Evolutionary conservation across 2,888 invertebrate genomes (phyloP).

Genomic region (Stenichneumon culpator): DNA sequence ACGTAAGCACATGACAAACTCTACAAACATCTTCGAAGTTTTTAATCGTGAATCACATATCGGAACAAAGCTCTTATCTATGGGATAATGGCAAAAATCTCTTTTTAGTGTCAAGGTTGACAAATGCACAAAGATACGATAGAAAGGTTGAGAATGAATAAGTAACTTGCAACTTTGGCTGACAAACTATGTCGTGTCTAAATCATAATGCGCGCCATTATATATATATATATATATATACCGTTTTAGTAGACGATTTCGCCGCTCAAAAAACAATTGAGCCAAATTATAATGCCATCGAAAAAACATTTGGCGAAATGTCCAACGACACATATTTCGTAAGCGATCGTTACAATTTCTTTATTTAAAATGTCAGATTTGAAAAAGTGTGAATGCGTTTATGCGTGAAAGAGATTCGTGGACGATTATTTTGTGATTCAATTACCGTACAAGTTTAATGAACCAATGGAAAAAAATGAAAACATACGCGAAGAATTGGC

Average conservation of each 20-base stretch:
- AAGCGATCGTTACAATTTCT: conserved; percentile 42
- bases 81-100: conserved; percentile 25
- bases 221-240: conserved; percentile 9
- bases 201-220: conserved; percentile 22
- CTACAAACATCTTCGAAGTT: conserved; percentile 42
- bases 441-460: not conserved
- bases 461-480: not conserved
- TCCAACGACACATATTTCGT: conserved; percentile 36
- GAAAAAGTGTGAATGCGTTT: conserved; percentile 31
- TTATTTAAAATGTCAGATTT: conserved; percentile 48
- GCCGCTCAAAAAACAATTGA: conserved; percentile 36
- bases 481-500: conserved; percentile 15
- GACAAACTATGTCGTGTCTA: conserved; percentile 36
- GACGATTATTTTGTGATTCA: not conserved
- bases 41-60: conserved; percentile 55
- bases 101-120: conserved; percentile 28
- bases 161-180: conserved; percentile 12
- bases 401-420: not conserved
- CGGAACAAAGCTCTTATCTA: conserved; percentile 40
- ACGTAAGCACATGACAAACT: conserved; percentile 34
- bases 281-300: conserved; percentile 54
- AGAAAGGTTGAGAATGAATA: not conserved
- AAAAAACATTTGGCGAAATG: conserved; percentile 34
- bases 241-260: conserved; percentile 28
- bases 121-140: not conserved